A percentile compares a stretch with the other conserved stretches of the same genome.
These are phyloP conservation scores for Pleuronectes platessa DNA, from an alignment of 2,113 vertebrate genomes.

Conservation along the genomic window DNA sequence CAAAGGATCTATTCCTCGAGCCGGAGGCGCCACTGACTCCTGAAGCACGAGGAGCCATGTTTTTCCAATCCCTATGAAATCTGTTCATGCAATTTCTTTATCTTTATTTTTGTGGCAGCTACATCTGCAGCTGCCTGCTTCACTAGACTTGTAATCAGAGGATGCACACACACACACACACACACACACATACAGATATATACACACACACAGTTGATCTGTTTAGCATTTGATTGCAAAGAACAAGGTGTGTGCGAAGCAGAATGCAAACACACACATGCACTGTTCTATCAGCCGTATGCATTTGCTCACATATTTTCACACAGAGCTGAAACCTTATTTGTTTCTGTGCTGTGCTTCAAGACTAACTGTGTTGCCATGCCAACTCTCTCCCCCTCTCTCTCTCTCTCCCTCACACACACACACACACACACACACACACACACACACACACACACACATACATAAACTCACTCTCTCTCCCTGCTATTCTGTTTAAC, in stretches of 20 bases:
- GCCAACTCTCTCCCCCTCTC: slow-evolving; percentile 60
- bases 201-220: slow-evolving; percentile 23
- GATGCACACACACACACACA: slow-evolving; percentile 11
- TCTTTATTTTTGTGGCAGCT: slow-evolving; percentile 59
- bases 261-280: slow-evolving; percentile 15
- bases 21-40: slow-evolving; percentile 46
- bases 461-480: neutral
- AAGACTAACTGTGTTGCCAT: slow-evolving; percentile 77
- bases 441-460: slow-evolving; percentile 16
- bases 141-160: slow-evolving; percentile 40
- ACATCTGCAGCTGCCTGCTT: slow-evolving; percentile 49
- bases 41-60: slow-evolving; percentile 45
- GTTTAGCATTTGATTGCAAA: slow-evolving; percentile 38
- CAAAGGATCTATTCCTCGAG: slow-evolving; percentile 16
- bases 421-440: slow-evolving; percentile 11
- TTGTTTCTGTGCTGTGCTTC: slow-evolving; percentile 74
- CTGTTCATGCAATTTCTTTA: slow-evolving; percentile 45
- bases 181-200: slow-evolving; percentile 18
- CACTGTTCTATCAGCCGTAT: slow-evolving; percentile 24
- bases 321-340: slow-evolving; percentile 64
- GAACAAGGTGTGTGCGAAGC: slow-evolving; percentile 37
- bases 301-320: slow-evolving; percentile 67
- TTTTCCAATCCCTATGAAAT: slow-evolving; percentile 58
- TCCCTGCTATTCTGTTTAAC: slow-evolving; percentile 69
- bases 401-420: neutral